These are phyloP conservation scores for Mesoclemmys tuberculata DNA, from an alignment of 2,113 vertebrate species.

Conservation along the genomic window DNA sequence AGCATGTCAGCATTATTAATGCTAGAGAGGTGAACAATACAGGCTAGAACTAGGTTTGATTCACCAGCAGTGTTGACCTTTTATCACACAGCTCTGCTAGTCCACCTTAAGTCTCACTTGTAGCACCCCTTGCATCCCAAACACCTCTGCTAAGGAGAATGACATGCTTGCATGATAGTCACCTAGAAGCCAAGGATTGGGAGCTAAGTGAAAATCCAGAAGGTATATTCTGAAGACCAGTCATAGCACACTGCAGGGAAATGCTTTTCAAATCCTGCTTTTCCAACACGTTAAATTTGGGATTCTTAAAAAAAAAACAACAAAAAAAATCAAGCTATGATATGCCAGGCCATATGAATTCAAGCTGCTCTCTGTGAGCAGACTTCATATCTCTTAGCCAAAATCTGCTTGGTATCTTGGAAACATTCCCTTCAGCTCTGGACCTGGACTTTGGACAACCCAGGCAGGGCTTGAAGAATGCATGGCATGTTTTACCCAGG, in stretches of 20 bases:
- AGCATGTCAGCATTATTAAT: neutral
- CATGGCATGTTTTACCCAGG: accelerated
- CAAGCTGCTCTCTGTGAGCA: neutral
- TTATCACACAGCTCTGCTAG: neutral
- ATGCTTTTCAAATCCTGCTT: neutral
- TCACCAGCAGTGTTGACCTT: neutral
- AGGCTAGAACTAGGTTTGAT: neutral
- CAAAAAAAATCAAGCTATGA: too few species aligned
- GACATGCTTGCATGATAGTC: accelerated
- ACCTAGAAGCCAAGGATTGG: neutral
- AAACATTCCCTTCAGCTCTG: neutral
- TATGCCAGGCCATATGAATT: neutral
- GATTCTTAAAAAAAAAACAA: neutral
- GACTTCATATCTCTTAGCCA: neutral
- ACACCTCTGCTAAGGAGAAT: neutral
- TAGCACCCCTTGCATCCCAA: accelerated
- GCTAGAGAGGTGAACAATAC: neutral
- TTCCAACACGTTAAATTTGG: accelerated
- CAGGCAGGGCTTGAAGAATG: neutral
- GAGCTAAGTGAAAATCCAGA: accelerated
- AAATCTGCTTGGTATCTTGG: neutral
- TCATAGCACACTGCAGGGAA: accelerated
- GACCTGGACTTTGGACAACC: neutral
- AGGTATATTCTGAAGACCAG: accelerated
- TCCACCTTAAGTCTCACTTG: neutral